Conservation (phyloP, 2,113 vertebrate species). For the Elephas maximus region DNA sequence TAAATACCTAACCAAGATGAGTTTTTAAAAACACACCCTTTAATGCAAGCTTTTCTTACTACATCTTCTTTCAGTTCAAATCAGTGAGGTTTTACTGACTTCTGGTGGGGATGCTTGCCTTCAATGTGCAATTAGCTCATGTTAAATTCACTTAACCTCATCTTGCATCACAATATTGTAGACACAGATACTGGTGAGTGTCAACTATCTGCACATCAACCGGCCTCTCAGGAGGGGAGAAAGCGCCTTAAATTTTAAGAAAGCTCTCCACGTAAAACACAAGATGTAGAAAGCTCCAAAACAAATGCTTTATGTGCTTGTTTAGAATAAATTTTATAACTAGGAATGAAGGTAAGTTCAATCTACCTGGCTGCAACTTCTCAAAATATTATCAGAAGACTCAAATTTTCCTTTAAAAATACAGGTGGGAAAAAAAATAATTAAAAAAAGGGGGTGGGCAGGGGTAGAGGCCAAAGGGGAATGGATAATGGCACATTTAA, state of each 20-base stretch:
- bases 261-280: not conserved
- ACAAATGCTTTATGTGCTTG: not conserved
- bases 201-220: not conserved
- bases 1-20: not conserved
- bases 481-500: not conserved
- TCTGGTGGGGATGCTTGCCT: not conserved
- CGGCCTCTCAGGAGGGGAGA: not conserved
- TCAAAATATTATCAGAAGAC: not conserved
- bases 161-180: not conserved
- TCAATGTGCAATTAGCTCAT: not conserved
- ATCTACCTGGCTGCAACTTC: not conserved
- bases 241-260: slow-evolving; percentile 9
- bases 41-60: not conserved
- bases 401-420: not conserved
- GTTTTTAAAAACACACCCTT: not conserved
- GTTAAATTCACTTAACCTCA: not conserved
- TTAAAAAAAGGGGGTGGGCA: too few species aligned
- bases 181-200: not conserved
- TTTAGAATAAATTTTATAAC: not conserved
- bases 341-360: not conserved
- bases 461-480: not conserved
- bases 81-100: not conserved
- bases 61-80: not conserved
- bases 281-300: not conserved
- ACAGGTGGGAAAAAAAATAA: not conserved